Percentiles rank a stretch among this genome's conserved stretches.
Evolutionary conservation across 2,797 vertebrate genomes (phyloP).

Genomic region (Rhabdomys pumilio): DNA sequence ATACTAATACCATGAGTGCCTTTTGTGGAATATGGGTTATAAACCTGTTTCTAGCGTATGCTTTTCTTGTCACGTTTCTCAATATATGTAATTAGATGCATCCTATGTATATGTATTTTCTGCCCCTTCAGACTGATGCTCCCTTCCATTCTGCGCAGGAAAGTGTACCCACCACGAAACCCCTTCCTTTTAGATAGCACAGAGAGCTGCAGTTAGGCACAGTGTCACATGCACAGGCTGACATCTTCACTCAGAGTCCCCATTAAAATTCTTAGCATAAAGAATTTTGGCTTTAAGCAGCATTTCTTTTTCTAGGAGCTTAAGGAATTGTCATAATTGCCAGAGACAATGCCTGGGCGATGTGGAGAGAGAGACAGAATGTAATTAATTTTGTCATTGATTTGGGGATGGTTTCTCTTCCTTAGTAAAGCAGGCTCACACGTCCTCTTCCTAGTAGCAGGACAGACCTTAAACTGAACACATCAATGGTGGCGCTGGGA

Average conservation of each 20-base stretch:
- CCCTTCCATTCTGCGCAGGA: background rate
- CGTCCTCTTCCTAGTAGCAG: background rate
- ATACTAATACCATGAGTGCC: background rate
- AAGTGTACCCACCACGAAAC: background rate
- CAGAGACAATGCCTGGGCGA: conserved; percentile 54
- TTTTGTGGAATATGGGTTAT: conserved; percentile 54
- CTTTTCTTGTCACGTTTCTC: conserved; percentile 71
- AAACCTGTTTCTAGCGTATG: conserved; percentile 12
- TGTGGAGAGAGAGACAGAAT: conserved; percentile 60
- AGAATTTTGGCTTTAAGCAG: conserved; percentile 75
- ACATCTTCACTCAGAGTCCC: conserved; percentile 75
- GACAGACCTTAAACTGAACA: background rate
- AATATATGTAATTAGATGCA: conserved; percentile 66
- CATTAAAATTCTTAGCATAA: conserved; percentile 68
- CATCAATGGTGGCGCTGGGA: background rate
- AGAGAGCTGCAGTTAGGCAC: conserved; percentile 46
- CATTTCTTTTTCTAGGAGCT: conserved; percentile 60
- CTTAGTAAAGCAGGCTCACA: background rate
- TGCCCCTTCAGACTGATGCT: conserved; percentile 56
- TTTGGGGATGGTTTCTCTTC: conserved; percentile 45
- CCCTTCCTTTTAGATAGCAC: conserved; percentile 53
- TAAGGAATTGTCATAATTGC: conserved; percentile 78
- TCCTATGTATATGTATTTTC: conserved; percentile 59
- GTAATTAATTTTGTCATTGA: conserved; percentile 73
- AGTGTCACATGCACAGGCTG: background rate